Evolutionary conservation across 2,113 vertebrate genomes (phyloP).

Genomic region (Camelus dromedarius): DNA sequence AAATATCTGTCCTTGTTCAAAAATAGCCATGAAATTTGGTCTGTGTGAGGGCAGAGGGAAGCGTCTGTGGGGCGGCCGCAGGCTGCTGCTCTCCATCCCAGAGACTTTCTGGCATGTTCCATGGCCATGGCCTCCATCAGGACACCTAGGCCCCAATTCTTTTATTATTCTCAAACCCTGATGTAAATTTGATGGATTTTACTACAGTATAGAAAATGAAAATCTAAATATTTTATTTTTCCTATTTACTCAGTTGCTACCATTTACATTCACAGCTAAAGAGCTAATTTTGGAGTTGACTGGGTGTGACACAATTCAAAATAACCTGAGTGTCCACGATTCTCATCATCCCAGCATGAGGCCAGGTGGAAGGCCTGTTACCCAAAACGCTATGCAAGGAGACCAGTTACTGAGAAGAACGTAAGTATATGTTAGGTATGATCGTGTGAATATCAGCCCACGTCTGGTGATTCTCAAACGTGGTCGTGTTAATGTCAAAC

Average conservation of each 20-base stretch:
- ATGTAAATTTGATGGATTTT: not conserved
- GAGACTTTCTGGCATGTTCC: not conserved
- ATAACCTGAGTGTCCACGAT: not conserved
- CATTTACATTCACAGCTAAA: not conserved
- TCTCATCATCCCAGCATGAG: not conserved
- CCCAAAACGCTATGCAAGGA: not conserved
- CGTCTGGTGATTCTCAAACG: not conserved
- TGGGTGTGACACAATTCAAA: not conserved
- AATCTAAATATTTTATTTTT: not conserved
- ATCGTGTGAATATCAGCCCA: not conserved
- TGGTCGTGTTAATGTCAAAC: not conserved
- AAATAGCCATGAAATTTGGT: not conserved
- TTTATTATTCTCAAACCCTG: not conserved
- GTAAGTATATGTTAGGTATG: not conserved
- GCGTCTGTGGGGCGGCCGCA: fast-evolving
- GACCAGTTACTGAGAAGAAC: not conserved
- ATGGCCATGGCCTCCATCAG: fast-evolving
- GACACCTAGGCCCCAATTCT: not conserved
- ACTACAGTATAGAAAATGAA: not conserved
- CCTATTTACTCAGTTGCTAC: not conserved
- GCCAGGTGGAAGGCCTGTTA: not conserved
- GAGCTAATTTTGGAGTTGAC: conserved; percentile 46
- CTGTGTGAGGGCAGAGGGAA: not conserved
- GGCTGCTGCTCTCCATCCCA: not conserved
- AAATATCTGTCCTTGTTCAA: not conserved